Evolutionary conservation across 2,113 vertebrate genomes (phyloP), one percentile per base, ranked within the genome.

Genomic region (Microcebus murinus): DNA sequence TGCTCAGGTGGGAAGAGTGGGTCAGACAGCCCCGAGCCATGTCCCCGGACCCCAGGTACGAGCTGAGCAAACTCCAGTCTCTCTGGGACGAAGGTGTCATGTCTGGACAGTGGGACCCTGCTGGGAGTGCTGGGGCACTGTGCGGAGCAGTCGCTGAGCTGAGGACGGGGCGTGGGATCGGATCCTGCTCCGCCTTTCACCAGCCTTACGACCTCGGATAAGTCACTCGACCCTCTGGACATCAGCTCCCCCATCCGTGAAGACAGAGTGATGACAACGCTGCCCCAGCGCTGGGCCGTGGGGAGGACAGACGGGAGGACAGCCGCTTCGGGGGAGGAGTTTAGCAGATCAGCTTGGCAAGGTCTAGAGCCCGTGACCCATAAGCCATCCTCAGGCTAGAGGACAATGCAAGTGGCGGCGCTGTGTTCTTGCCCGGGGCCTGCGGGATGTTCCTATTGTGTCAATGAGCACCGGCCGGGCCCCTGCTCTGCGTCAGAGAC

Each of bases 391-490:
- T 2, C 29, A 34, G 84, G 65, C 12, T 4, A 7, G 8, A 21
- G 8, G 77, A 80, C 45, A 12, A 29, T 0, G 2, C 14, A 21
- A 0, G 0, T 1, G 0, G 27, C 3, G 15, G 31, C 0, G 0
- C 45, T 1, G 45, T 3, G 71, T 34, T 45, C 20, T 85, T 18
- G 4, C 59, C 59, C 1, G 4, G 20, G 48, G 10, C 55, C 17
- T 20, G 39, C 79, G 21, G 18, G 31, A 68, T 13, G 29, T 31
- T 18, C 10, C 14, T 18, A 0, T 4, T 13, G 14, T 8, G 27
- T 77, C 29, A 17, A 0, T 15, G 6, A 3, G 73, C 18, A 55
- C 55, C 65, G 7, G 67, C 42, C 8, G 18, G 42, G 83, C 20
- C 50, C 25, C n/a, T 7, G 84, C 21, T 34, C 50, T 31, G 67